These are phyloP conservation scores for Ptychobarbus kaznakovi DNA, from an alignment of 2,797 vertebrate genomes.

Conservation along the genomic window DNA sequence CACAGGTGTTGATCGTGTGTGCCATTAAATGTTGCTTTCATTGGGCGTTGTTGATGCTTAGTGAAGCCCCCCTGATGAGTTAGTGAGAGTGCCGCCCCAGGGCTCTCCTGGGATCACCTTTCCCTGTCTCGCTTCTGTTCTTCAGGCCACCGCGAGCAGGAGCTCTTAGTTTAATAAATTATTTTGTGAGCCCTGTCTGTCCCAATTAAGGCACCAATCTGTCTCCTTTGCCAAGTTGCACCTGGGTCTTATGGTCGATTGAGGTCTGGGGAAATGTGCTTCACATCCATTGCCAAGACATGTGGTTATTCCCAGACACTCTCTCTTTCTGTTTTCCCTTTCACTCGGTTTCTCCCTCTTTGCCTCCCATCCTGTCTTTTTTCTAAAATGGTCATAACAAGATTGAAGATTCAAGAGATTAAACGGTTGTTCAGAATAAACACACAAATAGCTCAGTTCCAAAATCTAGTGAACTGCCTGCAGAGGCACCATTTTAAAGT, in stretches of 20 bases:
- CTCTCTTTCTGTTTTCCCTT: conserved; percentile 14
- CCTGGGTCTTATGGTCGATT: conserved; percentile 51
- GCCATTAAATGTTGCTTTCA: neutral
- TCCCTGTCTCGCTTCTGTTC: conserved; percentile 22
- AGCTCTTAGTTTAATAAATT: conserved; percentile 50
- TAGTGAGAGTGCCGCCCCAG: neutral
- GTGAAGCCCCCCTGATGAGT: neutral
- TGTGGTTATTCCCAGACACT: conserved; percentile 51
- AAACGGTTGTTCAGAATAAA: conserved; percentile 31
- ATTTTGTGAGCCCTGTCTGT: conserved; percentile 55
- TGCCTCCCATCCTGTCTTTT: conserved; percentile 34
- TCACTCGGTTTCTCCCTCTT: conserved; percentile 17
- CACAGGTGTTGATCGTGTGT: neutral
- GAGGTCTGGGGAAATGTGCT: conserved; percentile 52
- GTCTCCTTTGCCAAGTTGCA: conserved; percentile 52
- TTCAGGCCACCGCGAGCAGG: conserved; percentile 33
- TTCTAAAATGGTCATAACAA: conserved; percentile 19
- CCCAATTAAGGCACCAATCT: conserved; percentile 45
- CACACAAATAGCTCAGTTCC: neutral
- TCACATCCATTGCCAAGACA: conserved; percentile 53
- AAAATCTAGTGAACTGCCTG: neutral
- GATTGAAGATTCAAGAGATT: conserved; percentile 21
- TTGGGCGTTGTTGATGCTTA: neutral
- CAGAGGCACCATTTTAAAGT: neutral
- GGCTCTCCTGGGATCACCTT: conserved; percentile 14